Base-by-base conservation (phyloP, 2,888 invertebrate species). In the Drosophila melanosoma region DNA sequence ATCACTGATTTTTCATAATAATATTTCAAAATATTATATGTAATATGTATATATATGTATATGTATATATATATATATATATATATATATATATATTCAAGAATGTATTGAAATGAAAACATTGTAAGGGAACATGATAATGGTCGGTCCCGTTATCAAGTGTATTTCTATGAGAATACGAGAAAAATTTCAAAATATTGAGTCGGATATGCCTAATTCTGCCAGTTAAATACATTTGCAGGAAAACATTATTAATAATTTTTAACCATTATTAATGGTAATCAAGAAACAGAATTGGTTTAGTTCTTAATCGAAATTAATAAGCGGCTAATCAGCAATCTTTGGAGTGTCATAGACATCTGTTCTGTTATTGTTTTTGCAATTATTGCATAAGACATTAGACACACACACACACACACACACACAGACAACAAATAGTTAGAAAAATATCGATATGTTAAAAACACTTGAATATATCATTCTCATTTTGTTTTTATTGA, bases 401-500 rank as follows among this genome's bases (percentile, higher is more conserved):
- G 26, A 26, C 26, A 26, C 26, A 26, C 26, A 26, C 26, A 23
- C 23, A 23, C 23, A 23, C n/a, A n/a, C 26, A 26, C 26, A 26
- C 29, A 29, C 29, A 29, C 29, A 29, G 29, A 29, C 29, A 29
- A 29, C 29, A 29, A 29, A 29, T 12, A 12, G 7, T 7, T 0
- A 1, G n/a, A 6, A 7, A 17, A 36, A 20, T n/a, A 4, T n/a
- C 42, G 8, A 42, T 11, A 6, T 5, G 45, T 20, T 0, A 6
- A 2, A 0, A 8, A 26, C 26, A 49, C 26, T 49, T 2, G 48
- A 26, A 23, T 17, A 26, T 26, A 49, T 26, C 26, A 23, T 10
- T 29, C 20, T 45, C 36, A n/a, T 35, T 52, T 58, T 52, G 45
- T 33, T 10, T 10, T 45, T 71, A 84, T 82, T 62, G 82, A 71